A percentile compares a stretch with the other conserved stretches of the same genome.
phyloP scores from a whole-genome alignment of 2,113 vertebrate genomes.

The Diadophis punctatus region DNA sequence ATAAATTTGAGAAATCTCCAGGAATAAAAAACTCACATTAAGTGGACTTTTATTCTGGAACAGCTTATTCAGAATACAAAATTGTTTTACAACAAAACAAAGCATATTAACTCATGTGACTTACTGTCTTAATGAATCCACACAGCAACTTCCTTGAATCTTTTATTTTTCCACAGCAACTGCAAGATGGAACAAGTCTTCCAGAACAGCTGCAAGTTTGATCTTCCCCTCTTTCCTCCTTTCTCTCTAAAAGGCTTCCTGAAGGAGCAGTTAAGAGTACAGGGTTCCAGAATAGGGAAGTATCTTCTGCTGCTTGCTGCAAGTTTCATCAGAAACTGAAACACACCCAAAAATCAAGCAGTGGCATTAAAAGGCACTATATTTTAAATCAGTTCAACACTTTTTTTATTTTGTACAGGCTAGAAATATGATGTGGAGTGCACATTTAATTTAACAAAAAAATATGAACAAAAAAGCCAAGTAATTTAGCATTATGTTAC shows the following conservation, averaged over 20 bases:
- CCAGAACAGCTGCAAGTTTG: constrained; percentile 17
- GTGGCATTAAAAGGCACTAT: constrained; percentile 23
- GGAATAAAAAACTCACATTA: background rate
- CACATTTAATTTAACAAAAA: background rate
- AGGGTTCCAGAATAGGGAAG: constrained; percentile 26
- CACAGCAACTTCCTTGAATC: constrained; percentile 44
- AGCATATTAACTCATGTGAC: constrained; percentile 36
- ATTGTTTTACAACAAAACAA: constrained; percentile 22
- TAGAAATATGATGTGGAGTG: fast-evolving
- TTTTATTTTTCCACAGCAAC: constrained; percentile 28
- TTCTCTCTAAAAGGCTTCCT: background rate
- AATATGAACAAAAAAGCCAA: fast-evolving
- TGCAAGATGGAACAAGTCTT: constrained; percentile 40
- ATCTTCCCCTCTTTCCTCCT: constrained; percentile 7
- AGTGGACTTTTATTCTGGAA: constrained; percentile 40
- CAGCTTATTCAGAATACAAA: constrained; percentile 33
- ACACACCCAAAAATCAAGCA: constrained; percentile 39
- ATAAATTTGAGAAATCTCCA: background rate
- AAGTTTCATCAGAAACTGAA: constrained; percentile 51
- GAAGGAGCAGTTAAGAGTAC: constrained; percentile 27
- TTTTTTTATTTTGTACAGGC: background rate
- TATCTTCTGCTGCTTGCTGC: constrained; percentile 28
- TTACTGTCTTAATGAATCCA: constrained; percentile 65
- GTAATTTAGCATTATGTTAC: background rate
- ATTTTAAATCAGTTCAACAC: background rate